Evolutionary conservation across 2,888 invertebrate species (phyloP).

Genomic region (Petrolisthes cinctipes): DNA sequence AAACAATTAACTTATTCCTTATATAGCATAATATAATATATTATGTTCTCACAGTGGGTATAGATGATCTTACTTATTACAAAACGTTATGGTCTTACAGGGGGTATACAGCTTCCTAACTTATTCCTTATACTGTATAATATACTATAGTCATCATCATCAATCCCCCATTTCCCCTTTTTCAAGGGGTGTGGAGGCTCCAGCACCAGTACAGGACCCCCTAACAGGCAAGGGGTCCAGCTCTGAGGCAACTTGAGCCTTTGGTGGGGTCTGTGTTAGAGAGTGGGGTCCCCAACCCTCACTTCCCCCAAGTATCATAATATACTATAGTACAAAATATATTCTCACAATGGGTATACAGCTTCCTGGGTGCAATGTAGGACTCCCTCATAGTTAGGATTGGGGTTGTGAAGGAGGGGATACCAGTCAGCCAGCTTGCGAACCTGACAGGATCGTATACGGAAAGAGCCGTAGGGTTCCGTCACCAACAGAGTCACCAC

Average conservation of each 20-base stretch:
- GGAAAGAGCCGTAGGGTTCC: slow-evolving; percentile 84
- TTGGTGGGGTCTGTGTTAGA: too few relatives aligned
- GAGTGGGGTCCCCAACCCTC: neutral
- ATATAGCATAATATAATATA: neutral
- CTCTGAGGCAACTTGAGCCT: too few relatives aligned
- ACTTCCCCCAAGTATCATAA: neutral
- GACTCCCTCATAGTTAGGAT: slow-evolving; percentile 88
- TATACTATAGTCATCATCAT: too few relatives aligned
- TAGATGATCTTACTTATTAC: slow-evolving; percentile 80
- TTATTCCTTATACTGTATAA: too few relatives aligned
- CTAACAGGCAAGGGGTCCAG: too few relatives aligned
- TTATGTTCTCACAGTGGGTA: slow-evolving; percentile 77
- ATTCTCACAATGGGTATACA: slow-evolving; percentile 92
- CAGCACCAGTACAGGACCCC: too few relatives aligned
- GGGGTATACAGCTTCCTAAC: too few relatives aligned
- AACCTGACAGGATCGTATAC: slow-evolving; percentile 72
- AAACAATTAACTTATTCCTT: neutral
- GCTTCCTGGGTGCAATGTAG: slow-evolving; percentile 97
- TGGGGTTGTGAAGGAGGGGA: slow-evolving; percentile 93
- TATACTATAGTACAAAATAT: neutral
- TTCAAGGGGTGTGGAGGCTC: too few relatives aligned
- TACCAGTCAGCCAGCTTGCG: slow-evolving; percentile 93
- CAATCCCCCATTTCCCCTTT: too few relatives aligned
- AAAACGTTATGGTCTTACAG: too few relatives aligned
- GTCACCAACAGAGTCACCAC: slow-evolving; percentile 83